Evolutionary conservation across 2,113 vertebrate species (phyloP), one percentile per base, ranked within the genome.

Genomic region (Mus spicilegus): DNA sequence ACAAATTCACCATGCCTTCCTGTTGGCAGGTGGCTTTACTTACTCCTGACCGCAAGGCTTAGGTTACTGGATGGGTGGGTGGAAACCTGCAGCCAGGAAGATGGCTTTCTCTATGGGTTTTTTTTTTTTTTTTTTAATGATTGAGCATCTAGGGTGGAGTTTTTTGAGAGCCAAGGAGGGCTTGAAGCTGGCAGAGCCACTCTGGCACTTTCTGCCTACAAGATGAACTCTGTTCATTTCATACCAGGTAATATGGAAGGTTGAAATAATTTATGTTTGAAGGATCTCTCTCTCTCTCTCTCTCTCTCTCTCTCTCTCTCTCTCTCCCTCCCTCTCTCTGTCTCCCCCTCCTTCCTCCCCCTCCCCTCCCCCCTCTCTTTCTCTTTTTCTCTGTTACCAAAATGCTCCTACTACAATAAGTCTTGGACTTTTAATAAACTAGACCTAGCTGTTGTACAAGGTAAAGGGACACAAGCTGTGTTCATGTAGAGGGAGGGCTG

Each of bases 171-270:
- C 78, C 22, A 89, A 82, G 82, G 93, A 96, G 95, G 77, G 73
- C 58, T 88, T 76, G 84, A 87, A 87, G 94, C 76, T 96, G 96
- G 97, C 95, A 97, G 46, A 93, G 46, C 49, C 9, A 17, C 84
- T 82, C 56, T 91, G 90, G 95, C 95, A 89, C 94, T 86, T 96
- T 90, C 85, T 93, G 58, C 70, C 54, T 90, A 94, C 54, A 97
- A 97, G 94, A 97, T 87, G 94, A 86, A 42, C 95, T 98, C 95
- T 93, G 93, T 97, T 95, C 96, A 97, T 96, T 95, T 93, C 80
- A 77, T 92, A 94, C 97, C 95, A 92, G 76, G 84, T 39, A 96
- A 93, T 90, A 89, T 65, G 78, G 94, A 97, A 56, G 76, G 46
- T 70, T 63, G 89, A 87, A 91, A 94, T 97, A 93, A 97, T 97